These are phyloP conservation scores for Diadophis punctatus DNA, from an alignment of 2,113 vertebrate genomes.

Conservation along the genomic window DNA sequence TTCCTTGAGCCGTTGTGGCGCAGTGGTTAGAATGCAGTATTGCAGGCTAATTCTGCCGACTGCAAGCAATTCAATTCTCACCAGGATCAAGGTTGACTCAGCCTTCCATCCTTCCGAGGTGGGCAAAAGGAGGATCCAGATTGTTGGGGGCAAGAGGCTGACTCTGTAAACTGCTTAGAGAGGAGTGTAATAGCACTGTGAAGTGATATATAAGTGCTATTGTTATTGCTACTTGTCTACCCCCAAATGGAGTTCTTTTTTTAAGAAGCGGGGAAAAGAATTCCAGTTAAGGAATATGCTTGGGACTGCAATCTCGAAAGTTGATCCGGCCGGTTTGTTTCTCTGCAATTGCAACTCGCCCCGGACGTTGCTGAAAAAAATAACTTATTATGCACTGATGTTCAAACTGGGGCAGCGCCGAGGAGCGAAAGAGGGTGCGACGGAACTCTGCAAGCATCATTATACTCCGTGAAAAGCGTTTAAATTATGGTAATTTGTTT, in stretches of 20 bases:
- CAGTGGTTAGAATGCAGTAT: no score
- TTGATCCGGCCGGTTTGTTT: not conserved
- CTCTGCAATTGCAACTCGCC: not conserved
- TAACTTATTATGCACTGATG: not conserved
- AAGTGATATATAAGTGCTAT: no score
- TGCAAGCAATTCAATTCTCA: no score
- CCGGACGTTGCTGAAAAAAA: not conserved
- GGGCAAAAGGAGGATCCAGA: no score
- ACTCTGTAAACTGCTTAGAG: no score
- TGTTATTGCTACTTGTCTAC: not conserved
- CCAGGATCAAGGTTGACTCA: no score
- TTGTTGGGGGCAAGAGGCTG: no score
- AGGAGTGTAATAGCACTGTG: no score
- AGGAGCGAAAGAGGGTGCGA: not conserved
- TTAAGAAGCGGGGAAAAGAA: not conserved
- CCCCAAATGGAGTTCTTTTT: not conserved
- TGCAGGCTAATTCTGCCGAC: no score
- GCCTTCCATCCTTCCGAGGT: no score
- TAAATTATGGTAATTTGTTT: not conserved
- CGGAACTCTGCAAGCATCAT: not conserved
- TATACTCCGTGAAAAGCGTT: not conserved
- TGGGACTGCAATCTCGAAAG: not conserved
- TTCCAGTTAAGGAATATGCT: not conserved
- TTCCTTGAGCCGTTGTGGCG: no score
- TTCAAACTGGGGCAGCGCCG: not conserved